Evolutionary conservation across 2,888 invertebrate species (phyloP).

Genomic region (Drosophila niveifrons): DNA sequence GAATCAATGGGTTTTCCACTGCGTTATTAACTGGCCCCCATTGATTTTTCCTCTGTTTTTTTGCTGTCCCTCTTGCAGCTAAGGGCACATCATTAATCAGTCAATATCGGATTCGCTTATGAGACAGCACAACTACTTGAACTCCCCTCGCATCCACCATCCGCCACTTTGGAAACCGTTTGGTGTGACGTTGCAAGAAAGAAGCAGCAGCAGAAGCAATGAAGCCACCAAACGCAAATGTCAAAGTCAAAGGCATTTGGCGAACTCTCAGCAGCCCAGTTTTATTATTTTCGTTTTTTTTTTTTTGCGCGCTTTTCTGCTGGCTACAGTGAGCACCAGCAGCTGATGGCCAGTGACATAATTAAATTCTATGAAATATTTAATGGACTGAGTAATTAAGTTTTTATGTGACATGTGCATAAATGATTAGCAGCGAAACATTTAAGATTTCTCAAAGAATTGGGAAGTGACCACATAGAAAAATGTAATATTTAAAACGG

Average conservation of each 20-base stretch:
- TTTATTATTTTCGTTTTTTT: background rate
- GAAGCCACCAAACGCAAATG: constrained; percentile 38
- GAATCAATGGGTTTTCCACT: constrained; percentile 46
- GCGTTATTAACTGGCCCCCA: constrained; percentile 33
- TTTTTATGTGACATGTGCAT: background rate
- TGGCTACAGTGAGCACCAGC: constrained; percentile 9
- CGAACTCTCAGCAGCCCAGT: constrained; percentile 12
- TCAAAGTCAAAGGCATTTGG: constrained; percentile 57
- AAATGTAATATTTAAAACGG: no score
- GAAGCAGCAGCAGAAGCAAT: constrained; percentile 27
- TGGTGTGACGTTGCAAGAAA: constrained; percentile 41
- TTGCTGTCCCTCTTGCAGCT: background rate
- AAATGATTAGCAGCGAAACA: background rate
- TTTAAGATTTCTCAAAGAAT: background rate
- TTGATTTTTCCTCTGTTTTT: constrained; percentile 63
- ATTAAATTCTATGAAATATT: background rate
- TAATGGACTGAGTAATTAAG: background rate
- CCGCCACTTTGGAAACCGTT: background rate
- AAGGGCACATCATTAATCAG: constrained; percentile 67
- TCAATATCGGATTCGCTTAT: constrained; percentile 26
- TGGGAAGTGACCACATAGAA: background rate
- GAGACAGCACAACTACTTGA: constrained; percentile 46
- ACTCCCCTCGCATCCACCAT: constrained; percentile 19
- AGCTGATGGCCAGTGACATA: background rate
- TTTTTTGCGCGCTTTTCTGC: background rate